Percentiles rank a stretch among this genome's conserved stretches.
phyloP scores from a whole-genome alignment of 2,888 invertebrate genomes.

The Morpho achilles region DNA sequence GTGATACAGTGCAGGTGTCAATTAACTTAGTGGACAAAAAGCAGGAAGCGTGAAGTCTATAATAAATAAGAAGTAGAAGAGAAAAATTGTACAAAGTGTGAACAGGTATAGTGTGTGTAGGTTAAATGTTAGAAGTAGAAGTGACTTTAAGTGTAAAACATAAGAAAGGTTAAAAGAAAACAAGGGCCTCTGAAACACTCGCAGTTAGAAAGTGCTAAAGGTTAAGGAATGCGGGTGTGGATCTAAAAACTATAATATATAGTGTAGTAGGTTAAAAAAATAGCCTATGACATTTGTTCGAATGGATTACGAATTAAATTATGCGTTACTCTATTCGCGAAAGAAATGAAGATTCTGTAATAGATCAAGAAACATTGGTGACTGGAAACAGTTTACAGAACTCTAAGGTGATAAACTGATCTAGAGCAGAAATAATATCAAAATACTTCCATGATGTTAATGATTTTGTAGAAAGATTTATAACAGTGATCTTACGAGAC shows the following conservation, averaged over 20 bases:
- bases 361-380: constrained; percentile 1
- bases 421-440: constrained; percentile 2
- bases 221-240: constrained; percentile 71
- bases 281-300: constrained; percentile 64
- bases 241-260: constrained; percentile 70
- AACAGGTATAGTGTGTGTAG: constrained; percentile 71
- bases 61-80: constrained; percentile 58
- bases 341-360: constrained; percentile 10
- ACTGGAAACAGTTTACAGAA: not conserved
- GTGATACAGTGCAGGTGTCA: constrained; percentile 62
- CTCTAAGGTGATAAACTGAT: not conserved
- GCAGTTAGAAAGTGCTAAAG: constrained; percentile 72
- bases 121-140: constrained; percentile 63
- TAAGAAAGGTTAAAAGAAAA: constrained; percentile 57
- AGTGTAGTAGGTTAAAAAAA: constrained; percentile 60
- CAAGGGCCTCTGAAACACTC: constrained; percentile 71
- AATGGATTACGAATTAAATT: constrained; percentile 34
- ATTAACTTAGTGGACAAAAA: constrained; percentile 66
- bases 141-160: constrained; percentile 40
- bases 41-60: constrained; percentile 72
- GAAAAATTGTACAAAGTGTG: constrained; percentile 72
- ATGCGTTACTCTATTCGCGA: constrained; percentile 14
- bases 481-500: not conserved
- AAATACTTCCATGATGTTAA: not conserved
- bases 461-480: not conserved